A percentile compares a stretch with the other conserved stretches of the same genome.
phyloP scores from a whole-genome alignment of 2,797 vertebrate genomes.

The Cryptoprocta ferox region DNA sequence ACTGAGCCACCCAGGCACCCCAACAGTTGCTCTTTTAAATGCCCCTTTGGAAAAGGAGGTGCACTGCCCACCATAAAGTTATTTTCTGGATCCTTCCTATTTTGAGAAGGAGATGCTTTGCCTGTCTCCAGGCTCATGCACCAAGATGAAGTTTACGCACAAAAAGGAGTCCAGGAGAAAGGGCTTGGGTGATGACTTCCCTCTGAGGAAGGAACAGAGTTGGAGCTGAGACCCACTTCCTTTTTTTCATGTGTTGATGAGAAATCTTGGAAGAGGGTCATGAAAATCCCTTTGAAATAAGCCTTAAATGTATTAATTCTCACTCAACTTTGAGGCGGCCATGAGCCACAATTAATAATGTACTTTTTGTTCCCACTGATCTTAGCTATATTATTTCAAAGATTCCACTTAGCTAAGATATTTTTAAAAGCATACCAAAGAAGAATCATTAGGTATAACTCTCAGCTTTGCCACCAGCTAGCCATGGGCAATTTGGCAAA shows the following conservation, averaged over 20 bases:
- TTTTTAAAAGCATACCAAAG: constrained; percentile 2
- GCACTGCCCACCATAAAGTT: neutral
- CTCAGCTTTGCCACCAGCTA: neutral
- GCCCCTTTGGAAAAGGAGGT: neutral
- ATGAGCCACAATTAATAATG: neutral
- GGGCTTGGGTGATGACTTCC: neutral
- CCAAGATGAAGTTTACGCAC: neutral
- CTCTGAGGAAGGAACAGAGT: neutral
- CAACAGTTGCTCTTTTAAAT: neutral
- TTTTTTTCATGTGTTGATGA: neutral
- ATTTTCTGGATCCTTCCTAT: neutral
- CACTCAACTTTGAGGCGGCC: neutral
- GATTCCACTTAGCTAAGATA: neutral
- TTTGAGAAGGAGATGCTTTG: neutral
- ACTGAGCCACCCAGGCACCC: neutral
- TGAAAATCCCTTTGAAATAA: neutral
- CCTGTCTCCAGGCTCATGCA: neutral
- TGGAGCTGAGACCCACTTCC: neutral
- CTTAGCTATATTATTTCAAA: neutral
- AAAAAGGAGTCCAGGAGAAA: neutral
- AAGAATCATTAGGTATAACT: neutral
- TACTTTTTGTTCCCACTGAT: neutral
- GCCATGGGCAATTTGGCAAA: neutral
- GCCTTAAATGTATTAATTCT: neutral
- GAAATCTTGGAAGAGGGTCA: neutral